Base-by-base conservation (phyloP, 2,888 invertebrate genomes). In the Boloria selene region DNA sequence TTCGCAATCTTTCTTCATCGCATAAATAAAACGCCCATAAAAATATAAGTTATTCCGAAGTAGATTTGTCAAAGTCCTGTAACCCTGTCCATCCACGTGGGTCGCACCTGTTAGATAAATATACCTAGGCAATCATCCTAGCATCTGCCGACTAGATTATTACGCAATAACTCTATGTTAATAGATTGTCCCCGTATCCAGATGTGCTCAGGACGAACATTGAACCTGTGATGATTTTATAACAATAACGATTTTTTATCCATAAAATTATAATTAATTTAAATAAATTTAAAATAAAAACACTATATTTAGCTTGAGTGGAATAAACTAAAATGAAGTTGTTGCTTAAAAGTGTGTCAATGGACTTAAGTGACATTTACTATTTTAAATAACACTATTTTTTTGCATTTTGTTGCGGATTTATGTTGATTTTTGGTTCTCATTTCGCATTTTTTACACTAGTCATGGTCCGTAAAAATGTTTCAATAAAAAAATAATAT, bases 51-150 rank as follows among this genome's bases (percentile, higher is more conserved):
- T 47, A 61, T 59, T 51, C 17, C 61, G 18, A 62, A 45, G 49
- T 47, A 70, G 61, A 71, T 68, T 64, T 67, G 64, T 70, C 69
- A 69, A 66, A 64, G 67, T 68, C 65, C 61, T 51, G 59, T 81
- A 86, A 68, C 89, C 88, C 88, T 90, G 79, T 58, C 17, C 54
- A 61, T 70, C 88, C 89, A 87, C 88, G 77, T 75, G 88, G 85
- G 83, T 63, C 81, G 77, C 91, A 91, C 91, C 91, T 91, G 91
- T 90, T 85, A 78, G 81, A 84, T 87, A 88, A 86, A 87, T 87
- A 85, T 86, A 87, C 81, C 79, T 71, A 77, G 61, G 86, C 86
- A 91, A 90, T 90, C 89, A 88, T 83, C 88, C 82, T 77, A 74
- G 75, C 91, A 91, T 88, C 91, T 91, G 91, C 90, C 75, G 77